Evolutionary conservation across 2,888 invertebrate species (phyloP).

Genomic region (Apodemia duryi): DNA sequence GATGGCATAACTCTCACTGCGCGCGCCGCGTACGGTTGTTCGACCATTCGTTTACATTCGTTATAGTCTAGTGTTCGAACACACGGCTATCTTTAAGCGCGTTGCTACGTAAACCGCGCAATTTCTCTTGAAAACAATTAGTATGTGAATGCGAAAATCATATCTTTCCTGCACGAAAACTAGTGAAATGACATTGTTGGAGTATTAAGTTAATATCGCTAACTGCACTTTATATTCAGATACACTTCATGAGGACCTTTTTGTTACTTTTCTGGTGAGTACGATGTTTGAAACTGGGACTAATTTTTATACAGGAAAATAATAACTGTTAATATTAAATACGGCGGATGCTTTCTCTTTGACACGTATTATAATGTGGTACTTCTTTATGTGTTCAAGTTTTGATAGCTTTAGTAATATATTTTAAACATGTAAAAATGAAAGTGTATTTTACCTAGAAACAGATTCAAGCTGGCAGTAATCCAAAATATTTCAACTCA

Average conservation of each 20-base stretch:
- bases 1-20: conserved; percentile 72
- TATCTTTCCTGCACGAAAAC: conserved; percentile 59
- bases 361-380: conserved; percentile 9
- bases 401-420: background rate
- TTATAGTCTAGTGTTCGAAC: conserved; percentile 57
- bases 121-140: conserved; percentile 68
- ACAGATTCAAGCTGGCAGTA: background rate
- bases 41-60: conserved; percentile 43
- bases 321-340: conserved; percentile 15
- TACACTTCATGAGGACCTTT: conserved; percentile 65
- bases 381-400: background rate
- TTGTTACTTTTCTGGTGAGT: conserved; percentile 35
- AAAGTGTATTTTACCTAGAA: background rate
- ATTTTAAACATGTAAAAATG: conserved; percentile 8
- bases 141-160: conserved; percentile 71
- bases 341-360: conserved; percentile 11
- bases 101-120: conserved; percentile 54
- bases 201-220: conserved; percentile 46
- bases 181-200: conserved; percentile 69
- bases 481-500: background rate
- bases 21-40: conserved; percentile 73
- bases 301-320: conserved; percentile 13
- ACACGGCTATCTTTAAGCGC: conserved; percentile 57
- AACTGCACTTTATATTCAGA: conserved; percentile 47
- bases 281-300: conserved; percentile 8